phyloP scores from a whole-genome alignment of 2,888 invertebrate species.

The Pollenia griseotomentosa region DNA sequence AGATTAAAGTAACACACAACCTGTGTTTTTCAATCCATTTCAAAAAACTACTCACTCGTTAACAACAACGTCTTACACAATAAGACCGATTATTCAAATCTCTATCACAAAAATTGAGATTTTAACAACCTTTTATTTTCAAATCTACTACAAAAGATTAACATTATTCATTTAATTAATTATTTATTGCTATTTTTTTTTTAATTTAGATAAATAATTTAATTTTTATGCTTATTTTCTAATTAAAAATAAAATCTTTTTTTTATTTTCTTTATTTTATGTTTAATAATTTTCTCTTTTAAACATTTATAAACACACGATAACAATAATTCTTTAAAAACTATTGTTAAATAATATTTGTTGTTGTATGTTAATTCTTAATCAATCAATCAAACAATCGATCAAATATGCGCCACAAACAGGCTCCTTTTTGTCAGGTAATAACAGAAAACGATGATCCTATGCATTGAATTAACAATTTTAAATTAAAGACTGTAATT shows the following conservation, averaged over 20 bases:
- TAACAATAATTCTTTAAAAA: slow-evolving; percentile 52
- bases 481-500: slow-evolving; percentile 66
- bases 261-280: neutral
- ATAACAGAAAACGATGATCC: slow-evolving; percentile 76
- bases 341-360: slow-evolving; percentile 64
- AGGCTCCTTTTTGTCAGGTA: slow-evolving; percentile 85
- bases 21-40: no score
- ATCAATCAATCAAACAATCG: slow-evolving; percentile 59
- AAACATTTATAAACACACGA: slow-evolving; percentile 54
- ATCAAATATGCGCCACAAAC: slow-evolving; percentile 72
- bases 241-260: neutral
- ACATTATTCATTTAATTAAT: neutral
- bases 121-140: neutral
- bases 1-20: no score
- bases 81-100: neutral
- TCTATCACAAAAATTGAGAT: neutral
- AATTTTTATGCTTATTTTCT: neutral
- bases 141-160: slow-evolving; percentile 1
- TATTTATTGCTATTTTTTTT: neutral
- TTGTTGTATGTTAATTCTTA: slow-evolving; percentile 68
- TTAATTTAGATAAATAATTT: neutral
- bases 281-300: slow-evolving; percentile 10
- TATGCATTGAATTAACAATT: slow-evolving; percentile 56
- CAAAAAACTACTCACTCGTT: no score
- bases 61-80: no score